Base-by-base conservation (phyloP, 2,797 vertebrate species). In the Botia kubotai region DNA sequence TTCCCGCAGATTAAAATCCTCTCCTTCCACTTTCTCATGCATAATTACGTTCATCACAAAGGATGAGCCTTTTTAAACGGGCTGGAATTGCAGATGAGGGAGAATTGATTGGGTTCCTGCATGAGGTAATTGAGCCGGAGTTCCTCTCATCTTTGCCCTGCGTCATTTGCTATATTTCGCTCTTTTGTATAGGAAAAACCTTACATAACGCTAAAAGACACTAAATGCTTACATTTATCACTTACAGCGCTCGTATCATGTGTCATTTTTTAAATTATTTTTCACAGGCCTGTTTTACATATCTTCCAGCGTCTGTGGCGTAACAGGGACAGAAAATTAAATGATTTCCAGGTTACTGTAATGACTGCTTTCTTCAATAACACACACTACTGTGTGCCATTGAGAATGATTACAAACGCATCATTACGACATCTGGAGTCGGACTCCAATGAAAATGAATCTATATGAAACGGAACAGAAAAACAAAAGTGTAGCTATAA, bases 41-140 rank as follows among this genome's bases (percentile, higher is more conserved):
- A 85, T 86, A 90, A 90, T 90, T 90, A 91, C 86, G 81, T 89
- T 87, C 82, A 75, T 84, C 82, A 83, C 82, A 87, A 90, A 88
- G 82, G 80, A 85, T 85, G 70, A 66, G 83, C 75, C 39, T 53
- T 86, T 71, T 73, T 68, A 63, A 87, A 88, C 36, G 12, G 81
- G 74, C 36, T 78, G 81, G 90, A 91, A 89, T 88, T 89, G 87
- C 87, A 91, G 91, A 89, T 90, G 87, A 88, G 86, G 23, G 26
- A 62, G 72, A 83, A 92, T 88, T 90, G 89, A 91, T 90, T 89
- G 85, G 86, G 70, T 79, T 68, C 55, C 85, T 83, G 82, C 68
- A 84, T 23, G 11, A 53, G 68, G 78, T 87, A 88, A 91, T 89
- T 90, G 89, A 90, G 88, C 81, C 85, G 80, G 43, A 82, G 57